phyloP scores from a whole-genome alignment of 2,113 vertebrate species.

The Pangasianodon gigas region DNA sequence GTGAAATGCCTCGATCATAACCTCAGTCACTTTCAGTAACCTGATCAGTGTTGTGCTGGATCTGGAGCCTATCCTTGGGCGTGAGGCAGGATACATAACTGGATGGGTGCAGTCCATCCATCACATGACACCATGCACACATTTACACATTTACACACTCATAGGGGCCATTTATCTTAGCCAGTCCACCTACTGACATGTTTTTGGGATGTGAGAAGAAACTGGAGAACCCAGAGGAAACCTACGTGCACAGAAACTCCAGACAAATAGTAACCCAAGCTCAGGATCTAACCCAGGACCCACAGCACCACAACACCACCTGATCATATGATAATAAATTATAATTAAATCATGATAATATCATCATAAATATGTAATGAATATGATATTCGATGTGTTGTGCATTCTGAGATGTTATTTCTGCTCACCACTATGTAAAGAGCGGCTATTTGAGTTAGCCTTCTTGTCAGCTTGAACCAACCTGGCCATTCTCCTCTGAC shows the following conservation, averaged over 20 bases:
- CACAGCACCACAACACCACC: not conserved
- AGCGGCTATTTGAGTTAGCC: not conserved
- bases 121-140: not conserved
- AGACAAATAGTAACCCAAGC: not conserved
- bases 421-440: not conserved
- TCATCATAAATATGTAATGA: not conserved
- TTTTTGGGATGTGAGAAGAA: not conserved
- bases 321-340: not conserved
- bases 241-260: not conserved
- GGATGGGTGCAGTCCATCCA: not conserved
- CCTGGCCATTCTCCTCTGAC: not conserved
- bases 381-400: not conserved
- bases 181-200: not conserved
- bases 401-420: not conserved
- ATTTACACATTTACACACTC: not conserved
- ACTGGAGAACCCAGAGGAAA: not conserved
- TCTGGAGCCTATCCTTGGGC: not conserved
- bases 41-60: not conserved
- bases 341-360: not conserved
- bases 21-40: not conserved
- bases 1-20: not conserved
- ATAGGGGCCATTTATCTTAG: not conserved
- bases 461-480: not conserved
- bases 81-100: not conserved
- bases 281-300: not conserved